Evolutionary conservation across 2,113 vertebrate species (phyloP), one percentile per base, ranked within the genome.

Genomic region (Coptodon bakossiorum): DNA sequence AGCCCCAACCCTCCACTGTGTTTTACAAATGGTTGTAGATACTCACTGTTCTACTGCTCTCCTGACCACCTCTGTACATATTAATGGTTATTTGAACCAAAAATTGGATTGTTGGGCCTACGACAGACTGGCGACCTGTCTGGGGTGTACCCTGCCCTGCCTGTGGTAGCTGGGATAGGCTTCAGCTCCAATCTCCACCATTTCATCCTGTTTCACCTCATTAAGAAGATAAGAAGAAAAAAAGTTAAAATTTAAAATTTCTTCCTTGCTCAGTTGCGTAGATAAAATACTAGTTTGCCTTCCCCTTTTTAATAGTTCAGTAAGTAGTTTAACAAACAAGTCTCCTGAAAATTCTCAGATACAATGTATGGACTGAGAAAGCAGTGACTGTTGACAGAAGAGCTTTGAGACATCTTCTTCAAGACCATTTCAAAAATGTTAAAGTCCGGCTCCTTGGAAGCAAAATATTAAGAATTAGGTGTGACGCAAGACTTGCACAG

Each of bases 81-180:
- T 22, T 40, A 3, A 68, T 68, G 36, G 34, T 14, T 11, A 68
- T 68, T 68, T 68, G 6, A 68, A 68, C 0, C 34, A 68, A 24
- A 68, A 68, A 40, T 24, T 40, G n/a, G 63, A 68, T 36, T 36
- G 61, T 36, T 63, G 61, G 9, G 31, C 17, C 61, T 66, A n/a
- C 2, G 2, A 66, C 61, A 66, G 17, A 66, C 61, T 36, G 31
- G 31, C 1, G 17, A 66, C 6, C 61, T 1, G 0, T 36, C 31
- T 66, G 17, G 61, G 17, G 31, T 38, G 31, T 66, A 66, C 31
- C 6, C 31, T 66, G 61, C 59, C 9, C n/a, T n/a, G n/a, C 0
- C 10, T 38, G 4, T 66, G 61, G 17, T 7, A 66, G 19, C 4
- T 38, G 34, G 19, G 3, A 38, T 66, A 66, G 34, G 6, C 61